Evolutionary conservation across 2,797 vertebrate genomes (phyloP).

Genomic region (Cynopterus sphinx): DNA sequence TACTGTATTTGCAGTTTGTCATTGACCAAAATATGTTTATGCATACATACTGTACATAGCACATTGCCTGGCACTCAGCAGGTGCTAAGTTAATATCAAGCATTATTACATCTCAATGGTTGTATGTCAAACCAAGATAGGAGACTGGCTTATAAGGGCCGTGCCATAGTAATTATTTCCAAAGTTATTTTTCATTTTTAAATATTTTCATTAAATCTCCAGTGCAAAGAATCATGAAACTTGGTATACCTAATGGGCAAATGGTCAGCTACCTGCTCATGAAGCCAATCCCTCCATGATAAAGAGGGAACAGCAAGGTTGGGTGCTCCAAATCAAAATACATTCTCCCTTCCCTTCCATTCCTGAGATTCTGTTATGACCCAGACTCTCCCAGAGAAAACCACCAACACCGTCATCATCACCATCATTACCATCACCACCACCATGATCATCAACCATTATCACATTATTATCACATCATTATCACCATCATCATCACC

Average conservation of each 20-base stretch:
- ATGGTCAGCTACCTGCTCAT: neutral
- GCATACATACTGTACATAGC: neutral
- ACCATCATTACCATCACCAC: too few species aligned
- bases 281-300: neutral
- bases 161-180: neutral
- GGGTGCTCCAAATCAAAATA: neutral
- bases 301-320: neutral
- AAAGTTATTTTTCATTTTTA: neutral
- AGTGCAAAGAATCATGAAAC: neutral
- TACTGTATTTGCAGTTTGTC: neutral
- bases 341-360: neutral
- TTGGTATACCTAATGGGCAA: neutral
- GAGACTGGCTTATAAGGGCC: neutral
- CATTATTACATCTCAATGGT: neutral
- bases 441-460: too few species aligned
- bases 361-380: neutral
- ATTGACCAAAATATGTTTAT: neutral
- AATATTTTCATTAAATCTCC: neutral
- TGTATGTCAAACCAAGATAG: neutral
- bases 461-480: too few species aligned
- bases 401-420: neutral
- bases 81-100: neutral
- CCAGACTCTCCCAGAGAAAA: neutral
- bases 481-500: too few species aligned
- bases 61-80: neutral